A percentile compares a stretch with the other conserved stretches of the same genome.
phyloP scores from a whole-genome alignment of 1,140 invertebrate species.

The Hyles euphorbiae region DNA sequence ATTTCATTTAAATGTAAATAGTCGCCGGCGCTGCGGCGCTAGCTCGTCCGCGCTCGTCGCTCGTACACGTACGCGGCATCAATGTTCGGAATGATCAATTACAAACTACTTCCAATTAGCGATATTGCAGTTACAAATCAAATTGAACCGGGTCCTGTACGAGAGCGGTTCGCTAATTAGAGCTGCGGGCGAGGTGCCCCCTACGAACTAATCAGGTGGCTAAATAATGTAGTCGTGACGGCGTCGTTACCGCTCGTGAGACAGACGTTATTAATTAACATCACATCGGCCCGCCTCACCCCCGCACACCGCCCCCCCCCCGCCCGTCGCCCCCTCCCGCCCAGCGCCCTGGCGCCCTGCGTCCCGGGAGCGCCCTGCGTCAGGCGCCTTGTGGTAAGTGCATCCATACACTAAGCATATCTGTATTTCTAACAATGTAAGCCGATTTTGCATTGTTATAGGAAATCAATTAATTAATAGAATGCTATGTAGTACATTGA shows the following conservation, averaged over 20 bases:
- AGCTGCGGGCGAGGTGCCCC: constrained; percentile 50
- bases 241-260: constrained; percentile 68
- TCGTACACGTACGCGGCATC: no score
- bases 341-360: constrained; percentile 4
- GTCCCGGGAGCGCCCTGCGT: no score
- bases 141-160: constrained; percentile 49
- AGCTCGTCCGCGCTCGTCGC: neutral
- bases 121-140: constrained; percentile 66
- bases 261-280: constrained; percentile 74
- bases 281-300: constrained; percentile 38
- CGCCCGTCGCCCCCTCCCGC: constrained; percentile 11
- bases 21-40: neutral
- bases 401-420: no score
- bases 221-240: constrained; percentile 73
- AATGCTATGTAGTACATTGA: no score
- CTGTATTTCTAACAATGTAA: no score
- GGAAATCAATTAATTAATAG: no score
- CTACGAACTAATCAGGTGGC: constrained; percentile 71
- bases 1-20: constrained; percentile 46
- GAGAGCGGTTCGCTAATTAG: constrained; percentile 59
- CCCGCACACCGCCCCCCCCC: constrained; percentile 8
- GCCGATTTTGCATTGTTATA: no score
- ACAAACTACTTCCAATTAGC: constrained; percentile 53
- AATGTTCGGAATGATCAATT: constrained; percentile 26
- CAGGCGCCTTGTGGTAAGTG: no score